phyloP scores from a whole-genome alignment of 53 echinoderm and acorn worm genomes.

The Crossaster papposus region DNA sequence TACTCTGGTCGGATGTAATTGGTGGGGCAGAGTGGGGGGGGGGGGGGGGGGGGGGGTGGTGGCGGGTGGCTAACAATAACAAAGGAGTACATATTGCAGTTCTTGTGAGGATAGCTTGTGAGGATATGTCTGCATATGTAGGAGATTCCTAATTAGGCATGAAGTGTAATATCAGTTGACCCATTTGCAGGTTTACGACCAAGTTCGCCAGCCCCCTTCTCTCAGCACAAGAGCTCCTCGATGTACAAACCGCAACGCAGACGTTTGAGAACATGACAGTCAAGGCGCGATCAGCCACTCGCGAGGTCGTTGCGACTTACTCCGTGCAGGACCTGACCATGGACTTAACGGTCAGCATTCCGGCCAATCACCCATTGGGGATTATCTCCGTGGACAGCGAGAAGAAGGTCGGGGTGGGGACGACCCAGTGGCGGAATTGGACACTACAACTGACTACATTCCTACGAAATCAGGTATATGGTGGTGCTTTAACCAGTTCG shows the following conservation, averaged over 20 bases:
- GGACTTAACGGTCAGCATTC: constrained; percentile 85
- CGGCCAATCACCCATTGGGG: constrained; percentile 93
- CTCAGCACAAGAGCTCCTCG: constrained; percentile 78
- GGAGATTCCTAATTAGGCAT: not conserved
- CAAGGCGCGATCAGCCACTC: constrained; percentile 73
- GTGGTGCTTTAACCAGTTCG: too few species aligned
- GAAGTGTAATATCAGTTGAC: not conserved
- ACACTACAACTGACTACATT: constrained; percentile 92
- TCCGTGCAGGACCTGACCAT: constrained; percentile 90
- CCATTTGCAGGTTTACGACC: constrained; percentile 74
- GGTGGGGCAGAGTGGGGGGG: too few species aligned
- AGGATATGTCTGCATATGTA: too few species aligned
- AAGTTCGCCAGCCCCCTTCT: constrained; percentile 91
- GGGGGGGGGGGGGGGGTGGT: too few species aligned
- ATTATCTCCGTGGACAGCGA: constrained; percentile 89
- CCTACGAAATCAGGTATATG: constrained; percentile 84
- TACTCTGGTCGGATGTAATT: too few species aligned
- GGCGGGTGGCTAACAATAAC: too few species aligned
- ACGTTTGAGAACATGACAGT: constrained; percentile 86
- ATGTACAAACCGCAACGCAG: constrained; percentile 67
- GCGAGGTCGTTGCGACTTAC: constrained; percentile 96
- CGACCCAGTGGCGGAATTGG: constrained; percentile 98
- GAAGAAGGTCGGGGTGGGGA: constrained; percentile 80
- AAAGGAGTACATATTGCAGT: too few species aligned
- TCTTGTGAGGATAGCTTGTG: too few species aligned